phyloP scores from a whole-genome alignment of 2,797 vertebrate species.

The Gallinago nigripennis region DNA sequence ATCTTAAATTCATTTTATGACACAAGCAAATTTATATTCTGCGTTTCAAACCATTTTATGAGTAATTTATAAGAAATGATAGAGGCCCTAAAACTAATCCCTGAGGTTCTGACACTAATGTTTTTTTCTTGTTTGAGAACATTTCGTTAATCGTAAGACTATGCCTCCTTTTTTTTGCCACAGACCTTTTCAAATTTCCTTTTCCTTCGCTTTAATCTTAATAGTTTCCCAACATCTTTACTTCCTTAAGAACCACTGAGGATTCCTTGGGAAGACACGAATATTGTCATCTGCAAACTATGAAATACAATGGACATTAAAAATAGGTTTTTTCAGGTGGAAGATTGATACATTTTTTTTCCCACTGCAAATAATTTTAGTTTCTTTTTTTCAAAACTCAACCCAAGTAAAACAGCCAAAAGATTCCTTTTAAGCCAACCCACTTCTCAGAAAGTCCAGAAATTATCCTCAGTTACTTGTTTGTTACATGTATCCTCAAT shows the following conservation, averaged over 20 bases:
- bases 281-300: not conserved
- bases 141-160: not conserved
- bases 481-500: not conserved
- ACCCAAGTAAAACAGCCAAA: not conserved
- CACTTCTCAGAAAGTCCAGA: not conserved
- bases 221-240: not conserved
- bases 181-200: not conserved
- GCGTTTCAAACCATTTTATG: not conserved
- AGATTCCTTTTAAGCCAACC: not conserved
- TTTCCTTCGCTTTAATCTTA: not conserved
- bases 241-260: not conserved
- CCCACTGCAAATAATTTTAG: not conserved
- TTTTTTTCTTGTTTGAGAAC: not conserved
- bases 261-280: not conserved
- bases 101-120: not conserved
- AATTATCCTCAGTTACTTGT: not conserved
- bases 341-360: not conserved
- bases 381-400: not conserved
- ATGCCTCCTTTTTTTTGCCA: not conserved
- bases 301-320: not conserved
- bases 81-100: not conserved
- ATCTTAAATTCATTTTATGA: conserved; percentile 25
- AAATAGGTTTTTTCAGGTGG: accelerated
- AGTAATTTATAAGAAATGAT: not conserved
- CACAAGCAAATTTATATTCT: not conserved